These are phyloP conservation scores for Arnoldichthys spilopterus DNA, from an alignment of 2,797 vertebrate genomes.

Conservation along the genomic window DNA sequence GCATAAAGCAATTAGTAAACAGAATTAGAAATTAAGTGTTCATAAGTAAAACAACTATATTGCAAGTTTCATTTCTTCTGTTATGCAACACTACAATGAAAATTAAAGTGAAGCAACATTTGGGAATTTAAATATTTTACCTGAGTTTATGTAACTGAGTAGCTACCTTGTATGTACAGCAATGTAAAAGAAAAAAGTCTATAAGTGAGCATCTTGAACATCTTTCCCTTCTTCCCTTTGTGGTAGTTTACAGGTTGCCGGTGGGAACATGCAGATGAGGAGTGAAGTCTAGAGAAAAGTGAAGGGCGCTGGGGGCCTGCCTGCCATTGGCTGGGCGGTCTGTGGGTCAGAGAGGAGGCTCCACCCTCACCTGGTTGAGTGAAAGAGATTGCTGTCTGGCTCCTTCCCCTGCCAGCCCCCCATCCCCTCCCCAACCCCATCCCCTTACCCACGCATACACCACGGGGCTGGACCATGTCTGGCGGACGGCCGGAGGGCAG, in stretches of 20 bases:
- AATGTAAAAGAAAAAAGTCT: background rate
- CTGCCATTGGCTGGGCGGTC: conserved; percentile 71
- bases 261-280: conserved; percentile 77
- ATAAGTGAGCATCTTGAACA: conserved; percentile 31
- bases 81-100: too few relatives aligned
- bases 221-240: conserved; percentile 57
- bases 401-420: conserved; percentile 51
- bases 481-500: conserved; percentile 83
- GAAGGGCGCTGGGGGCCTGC: conserved; percentile 74
- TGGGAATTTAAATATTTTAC: too few relatives aligned
- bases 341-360: conserved; percentile 65
- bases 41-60: too few relatives aligned
- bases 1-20: too few relatives aligned
- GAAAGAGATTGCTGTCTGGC: conserved; percentile 58
- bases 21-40: too few relatives aligned
- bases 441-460: conserved; percentile 68
- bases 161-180: background rate
- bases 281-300: conserved; percentile 73
- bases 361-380: conserved; percentile 69
- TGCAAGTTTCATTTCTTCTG: too few relatives aligned
- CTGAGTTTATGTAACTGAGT: too few relatives aligned
- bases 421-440: conserved; percentile 58
- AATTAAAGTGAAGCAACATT: too few relatives aligned
- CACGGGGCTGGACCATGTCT: conserved; percentile 87
- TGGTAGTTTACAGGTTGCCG: conserved; percentile 74